Evolutionary conservation across 2,797 vertebrate species (phyloP), one percentile per base, ranked within the genome.

Genomic region (Notolabrus celidotus): DNA sequence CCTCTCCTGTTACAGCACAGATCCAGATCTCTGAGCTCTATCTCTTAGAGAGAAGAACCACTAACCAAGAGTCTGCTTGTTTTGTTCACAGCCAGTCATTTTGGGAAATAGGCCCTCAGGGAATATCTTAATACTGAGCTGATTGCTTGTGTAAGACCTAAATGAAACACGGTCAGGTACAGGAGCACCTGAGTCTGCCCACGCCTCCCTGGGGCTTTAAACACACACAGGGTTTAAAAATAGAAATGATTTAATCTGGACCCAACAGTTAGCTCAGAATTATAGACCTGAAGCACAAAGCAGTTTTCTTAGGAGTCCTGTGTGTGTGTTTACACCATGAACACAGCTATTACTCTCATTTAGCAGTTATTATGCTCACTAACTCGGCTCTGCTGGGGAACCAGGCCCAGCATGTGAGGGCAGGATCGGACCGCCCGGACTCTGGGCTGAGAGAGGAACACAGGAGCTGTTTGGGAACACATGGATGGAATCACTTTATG

Each of bases 81-180:
- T 84, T 69, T 85, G 53, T 77, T 85, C 85, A 46, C 72, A 64
- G 23, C 56, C 31, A 49, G 57, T 61, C 33, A 51, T 82, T 79
- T 77, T 66, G 50, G 79, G 34, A 36, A 84, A 79, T 39, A 23
- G 39, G 33, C 56, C 78, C 58, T 72, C 54, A 19, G 77, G 73
- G 65, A 64, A 60, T 77, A 83, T 77, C 84, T 79, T 71, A 85
- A 86, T 39, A 71, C 57, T 52, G 70, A 56, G 63, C 62, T 63
- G 34, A 79, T 72, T 73, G 56, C 67, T 83, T 74, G 80, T 57
- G 51, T 76, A 77, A 75, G 65, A 64, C 58, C 57, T 50, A 71
- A 63, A 86, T 77, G 75, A 90, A 82, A 80, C 73, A 80, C 2
- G 25, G 58, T 72, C 83, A 85, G 62, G 73, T 76, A 76, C 63